Evolutionary conservation across 2,888 invertebrate genomes (phyloP), one percentile per base, ranked within the genome.

Genomic region (Drosophila diplacantha): DNA sequence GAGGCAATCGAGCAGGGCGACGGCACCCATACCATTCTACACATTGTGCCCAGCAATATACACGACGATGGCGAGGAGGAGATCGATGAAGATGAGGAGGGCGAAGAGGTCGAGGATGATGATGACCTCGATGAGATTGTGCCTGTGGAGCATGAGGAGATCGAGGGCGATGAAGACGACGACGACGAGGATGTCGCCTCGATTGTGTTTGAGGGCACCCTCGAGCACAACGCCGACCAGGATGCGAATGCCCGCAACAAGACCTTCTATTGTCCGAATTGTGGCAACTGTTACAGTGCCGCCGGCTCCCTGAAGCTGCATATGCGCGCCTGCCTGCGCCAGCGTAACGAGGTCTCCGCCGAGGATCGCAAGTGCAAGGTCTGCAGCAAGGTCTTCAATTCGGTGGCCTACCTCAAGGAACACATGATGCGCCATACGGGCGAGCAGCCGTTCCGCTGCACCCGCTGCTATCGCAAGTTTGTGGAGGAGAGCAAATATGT

Each of bases 251-350:
- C 49, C 14, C 75, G 69, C 37, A 76, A 72, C 41, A 88, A 88
- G 62, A 84, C 87, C 6, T 88, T 87, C 71, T 88, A 88, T 31
- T 88, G 88, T 31, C 86, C 88, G 5, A 88, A 88, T 44, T 88
- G 88, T 43, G 88, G 88, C 26, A 88, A 88, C 53, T 88, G 88
- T 46, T 88, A 88, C 31, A 86, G 87, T 54, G 88, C 88, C 14
- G 88, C 88, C 11, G 88, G 88, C 0, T 88, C 88, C 1, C 56
- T 88, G 0, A 88, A 88, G 61, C 69, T 88, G 7, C 88, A 88
- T 35, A 88, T 88, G 81, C 85, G 88, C 22, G 88, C 88, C 14
- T 88, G 88, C 26, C 63, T 88, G 41, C 86, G 87, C 0, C 85
- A 86, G 24, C 86, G 87, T 20, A 78, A 80, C 39, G 88, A 88